A percentile compares a stretch with the other conserved stretches of the same genome.
These are phyloP conservation scores for Scopus umbretta DNA, from an alignment of 2,113 vertebrate genomes.

Conservation along the genomic window DNA sequence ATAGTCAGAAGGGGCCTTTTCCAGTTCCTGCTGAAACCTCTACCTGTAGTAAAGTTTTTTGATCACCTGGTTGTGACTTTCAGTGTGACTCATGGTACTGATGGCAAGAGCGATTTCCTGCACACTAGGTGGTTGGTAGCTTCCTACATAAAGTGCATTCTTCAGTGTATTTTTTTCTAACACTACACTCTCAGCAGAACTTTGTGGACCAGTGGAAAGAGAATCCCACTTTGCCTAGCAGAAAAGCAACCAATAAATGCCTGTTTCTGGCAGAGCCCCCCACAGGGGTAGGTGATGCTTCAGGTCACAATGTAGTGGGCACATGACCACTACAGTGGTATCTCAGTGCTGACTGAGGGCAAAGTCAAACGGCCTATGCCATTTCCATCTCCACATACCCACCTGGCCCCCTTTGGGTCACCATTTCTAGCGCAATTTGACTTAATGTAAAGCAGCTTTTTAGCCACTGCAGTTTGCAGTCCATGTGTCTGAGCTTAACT, in stretches of 20 bases:
- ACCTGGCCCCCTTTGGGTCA: background rate
- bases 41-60: background rate
- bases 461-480: background rate
- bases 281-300: background rate
- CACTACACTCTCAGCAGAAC: background rate
- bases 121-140: fast-evolving
- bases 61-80: background rate
- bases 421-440: background rate
- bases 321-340: background rate
- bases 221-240: background rate
- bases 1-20: background rate
- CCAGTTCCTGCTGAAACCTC: background rate
- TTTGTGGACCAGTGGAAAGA: background rate
- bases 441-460: background rate
- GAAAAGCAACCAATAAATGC: background rate
- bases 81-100: fast-evolving
- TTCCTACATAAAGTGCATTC: background rate
- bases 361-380: background rate
- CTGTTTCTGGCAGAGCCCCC: background rate
- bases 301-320: background rate
- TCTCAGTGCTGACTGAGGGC: background rate
- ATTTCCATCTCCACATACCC: background rate
- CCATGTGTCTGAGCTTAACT: background rate
- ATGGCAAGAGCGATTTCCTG: background rate
- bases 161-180: background rate